Evolutionary conservation across 37 sponge, comb jelly and placozoan genomes (phyloP).

Genomic region (Petrosia ficiformis): DNA sequence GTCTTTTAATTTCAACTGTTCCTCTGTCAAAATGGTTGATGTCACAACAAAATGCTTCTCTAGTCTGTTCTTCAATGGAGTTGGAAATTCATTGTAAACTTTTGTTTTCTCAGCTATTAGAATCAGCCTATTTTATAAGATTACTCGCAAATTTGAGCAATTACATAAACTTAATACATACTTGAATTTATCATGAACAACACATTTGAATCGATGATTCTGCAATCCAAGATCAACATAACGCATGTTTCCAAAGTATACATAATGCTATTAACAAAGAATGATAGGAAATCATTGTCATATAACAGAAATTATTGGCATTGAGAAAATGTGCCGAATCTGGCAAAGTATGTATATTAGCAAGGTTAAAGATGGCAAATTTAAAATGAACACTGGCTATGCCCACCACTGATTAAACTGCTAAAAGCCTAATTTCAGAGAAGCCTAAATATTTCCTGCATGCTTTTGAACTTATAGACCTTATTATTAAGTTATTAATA

Average conservation of each 20-base stretch:
- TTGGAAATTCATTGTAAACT: slow-evolving; percentile 71
- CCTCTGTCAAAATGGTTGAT: slow-evolving; percentile 32
- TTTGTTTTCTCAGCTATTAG: slow-evolving; percentile 51
- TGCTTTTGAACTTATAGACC: no score
- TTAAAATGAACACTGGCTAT: no score
- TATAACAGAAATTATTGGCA: no score
- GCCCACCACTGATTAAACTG: no score
- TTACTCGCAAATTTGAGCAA: no score
- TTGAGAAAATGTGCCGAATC: no score
- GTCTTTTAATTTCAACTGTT: slow-evolving; percentile 9
- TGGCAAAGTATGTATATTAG: no score
- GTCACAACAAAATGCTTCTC: slow-evolving; percentile 73
- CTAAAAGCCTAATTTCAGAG: no score
- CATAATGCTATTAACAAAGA: slow-evolving; percentile 29
- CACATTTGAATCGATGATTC: slow-evolving; percentile 60
- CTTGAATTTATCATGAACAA: slow-evolving; percentile 62
- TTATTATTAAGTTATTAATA: no score
- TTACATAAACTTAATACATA: not conserved
- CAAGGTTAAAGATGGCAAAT: no score
- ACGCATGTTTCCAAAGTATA: slow-evolving; percentile 29
- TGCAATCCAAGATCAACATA: slow-evolving; percentile 66
- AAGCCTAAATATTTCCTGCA: no score
- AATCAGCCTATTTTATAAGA: slow-evolving; percentile 31
- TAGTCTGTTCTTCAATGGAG: slow-evolving; percentile 72
- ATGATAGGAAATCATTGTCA: not conserved